Evolutionary conservation across 2,797 vertebrate genomes (phyloP), one percentile per base, ranked within the genome.

Genomic region (Australoheros facetus): DNA sequence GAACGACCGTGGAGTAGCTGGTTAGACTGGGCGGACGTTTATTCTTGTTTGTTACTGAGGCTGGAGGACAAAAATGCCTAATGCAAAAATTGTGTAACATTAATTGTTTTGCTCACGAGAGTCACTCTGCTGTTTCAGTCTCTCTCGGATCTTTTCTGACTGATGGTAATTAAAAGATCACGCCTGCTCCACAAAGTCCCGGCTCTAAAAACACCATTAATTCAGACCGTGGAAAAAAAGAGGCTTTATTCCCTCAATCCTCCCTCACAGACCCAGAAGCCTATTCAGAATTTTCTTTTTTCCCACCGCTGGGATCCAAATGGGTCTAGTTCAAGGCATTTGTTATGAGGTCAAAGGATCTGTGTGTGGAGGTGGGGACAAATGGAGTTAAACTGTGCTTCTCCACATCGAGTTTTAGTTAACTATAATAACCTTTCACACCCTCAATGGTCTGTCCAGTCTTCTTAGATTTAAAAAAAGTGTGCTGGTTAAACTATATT

Each of bases 291-390:
- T 88, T 64, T 64, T 59, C 32, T 80, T 86, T 89, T 94, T 94
- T 91, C 92, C 92, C 93, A 94, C 92, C 86, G 8, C 89, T 88
- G 90, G 88, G 91, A 92, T 90, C 87, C 85, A 88, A 82, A 87
- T 83, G 57, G 86, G 78, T 79, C 85, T 59, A 39, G 79, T 89
- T 90, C 82, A 87, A 75, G 72, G 77, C 83, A 85, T 87, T 93
- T 91, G 90, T 91, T 88, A 85, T 62, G 85, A 86, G 90, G 88
- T 89, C 86, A 83, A 72, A 81, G 85, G 87, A 81, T 80, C 85
- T 87, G 86, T 85, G 84, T 85, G 79, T 78, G 74, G 79, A 81
- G 82, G 79, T 86, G 62, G 74, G 57, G 75, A 51, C 17, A 12
- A 66, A 9, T 59, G 71, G 66, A 56, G 62, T 48, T 48, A 66